These are phyloP conservation scores for Griposia aprilina DNA, from an alignment of 2,888 invertebrate genomes.

Conservation along the genomic window DNA sequence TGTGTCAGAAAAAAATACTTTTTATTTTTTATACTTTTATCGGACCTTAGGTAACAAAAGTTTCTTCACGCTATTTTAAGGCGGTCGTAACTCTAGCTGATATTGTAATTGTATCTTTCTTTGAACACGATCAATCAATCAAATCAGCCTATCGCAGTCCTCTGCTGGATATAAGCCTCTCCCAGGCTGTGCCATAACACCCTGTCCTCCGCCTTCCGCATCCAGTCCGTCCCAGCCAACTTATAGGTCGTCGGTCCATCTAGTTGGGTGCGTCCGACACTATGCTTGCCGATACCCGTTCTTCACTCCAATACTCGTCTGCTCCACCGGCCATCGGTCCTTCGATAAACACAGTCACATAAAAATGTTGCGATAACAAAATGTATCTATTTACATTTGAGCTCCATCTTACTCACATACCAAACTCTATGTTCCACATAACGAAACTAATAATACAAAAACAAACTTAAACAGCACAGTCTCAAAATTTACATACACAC, in stretches of 20 bases:
- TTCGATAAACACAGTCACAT: background rate
- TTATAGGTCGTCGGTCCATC: no score
- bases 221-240: no score
- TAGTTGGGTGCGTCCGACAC: no score
- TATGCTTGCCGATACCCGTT: no score
- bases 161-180: no score
- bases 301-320: no score
- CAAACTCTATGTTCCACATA: background rate
- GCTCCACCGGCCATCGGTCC: background rate
- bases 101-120: background rate
- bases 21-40: no score
- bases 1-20: no score
- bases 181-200: no score
- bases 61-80: background rate
- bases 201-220: no score
- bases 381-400: background rate
- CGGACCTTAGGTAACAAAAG: no score
- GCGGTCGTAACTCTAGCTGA: background rate
- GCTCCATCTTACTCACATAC: background rate
- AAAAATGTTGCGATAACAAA: background rate
- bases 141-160: no score
- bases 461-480: constrained; percentile 7
- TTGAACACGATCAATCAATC: background rate
- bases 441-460: constrained; percentile 22
- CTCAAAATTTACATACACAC: constrained; percentile 2